Evolutionary conservation across 2,797 vertebrate species (phyloP).

Genomic region (Lithobates sylvaticus): DNA sequence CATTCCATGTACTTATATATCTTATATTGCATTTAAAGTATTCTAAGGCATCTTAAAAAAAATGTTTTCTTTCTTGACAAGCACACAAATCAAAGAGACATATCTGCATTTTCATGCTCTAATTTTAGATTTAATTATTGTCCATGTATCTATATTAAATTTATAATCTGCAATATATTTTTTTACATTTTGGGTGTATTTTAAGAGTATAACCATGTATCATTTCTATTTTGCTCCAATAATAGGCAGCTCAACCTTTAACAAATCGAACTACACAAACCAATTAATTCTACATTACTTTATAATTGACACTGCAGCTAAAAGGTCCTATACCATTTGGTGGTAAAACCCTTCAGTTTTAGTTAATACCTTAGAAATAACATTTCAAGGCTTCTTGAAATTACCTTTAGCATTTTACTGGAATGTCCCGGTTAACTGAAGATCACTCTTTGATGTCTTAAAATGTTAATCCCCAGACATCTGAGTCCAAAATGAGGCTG

Average conservation of each 20-base stretch:
- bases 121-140: conserved; percentile 33
- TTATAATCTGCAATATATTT: background rate
- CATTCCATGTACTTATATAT: too few species aligned
- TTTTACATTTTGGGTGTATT: conserved; percentile 16
- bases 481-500: conserved; percentile 60
- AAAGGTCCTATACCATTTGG: conserved; percentile 56
- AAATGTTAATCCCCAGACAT: conserved; percentile 63
- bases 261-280: conserved; percentile 61
- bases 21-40: too few species aligned
- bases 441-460: conserved; percentile 61
- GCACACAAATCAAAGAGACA: conserved; percentile 23
- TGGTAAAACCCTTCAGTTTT: conserved; percentile 58
- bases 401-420: conserved; percentile 60
- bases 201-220: conserved; percentile 14
- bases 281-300: conserved; percentile 61
- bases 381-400: conserved; percentile 56
- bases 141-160: conserved; percentile 20
- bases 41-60: too few species aligned
- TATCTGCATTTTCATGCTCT: conserved; percentile 15
- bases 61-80: conserved; percentile 3
- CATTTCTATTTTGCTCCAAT: conserved; percentile 45
- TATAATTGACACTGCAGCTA: conserved; percentile 58
- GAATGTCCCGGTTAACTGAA: conserved; percentile 60
- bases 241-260: conserved; percentile 58
- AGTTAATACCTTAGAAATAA: conserved; percentile 58